Evolutionary conservation across 2,888 invertebrate species (phyloP).

Genomic region (Monochamus alternatus): DNA sequence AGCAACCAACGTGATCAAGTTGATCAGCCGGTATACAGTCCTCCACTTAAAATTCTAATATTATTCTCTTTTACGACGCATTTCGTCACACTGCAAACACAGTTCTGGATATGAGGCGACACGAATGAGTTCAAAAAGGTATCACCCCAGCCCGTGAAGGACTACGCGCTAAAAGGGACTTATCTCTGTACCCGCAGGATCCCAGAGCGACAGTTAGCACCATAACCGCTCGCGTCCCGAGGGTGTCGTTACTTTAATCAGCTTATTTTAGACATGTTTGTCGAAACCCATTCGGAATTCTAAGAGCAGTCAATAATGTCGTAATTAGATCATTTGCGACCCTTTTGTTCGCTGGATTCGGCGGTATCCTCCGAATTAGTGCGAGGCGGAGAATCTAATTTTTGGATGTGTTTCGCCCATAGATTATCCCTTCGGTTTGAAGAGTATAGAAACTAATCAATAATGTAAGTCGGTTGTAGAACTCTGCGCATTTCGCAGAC

Average conservation of each 20-base stretch:
- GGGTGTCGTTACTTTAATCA: conserved; percentile 38
- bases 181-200: conserved; percentile 31
- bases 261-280: conserved; percentile 43
- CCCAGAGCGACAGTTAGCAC: conserved; percentile 41
- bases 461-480: too few relatives aligned
- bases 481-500: too few relatives aligned
- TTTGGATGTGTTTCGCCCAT: not conserved
- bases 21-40: too few relatives aligned
- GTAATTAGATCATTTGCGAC: conserved; percentile 35
- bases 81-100: conserved; percentile 2
- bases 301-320: conserved; percentile 34
- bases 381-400: conserved; percentile 9
- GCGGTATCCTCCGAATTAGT: not conserved
- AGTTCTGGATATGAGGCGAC: conserved; percentile 14
- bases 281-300: conserved; percentile 38
- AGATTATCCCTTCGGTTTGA: too few relatives aligned
- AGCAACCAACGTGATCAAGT: too few relatives aligned
- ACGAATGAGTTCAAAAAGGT: not conserved
- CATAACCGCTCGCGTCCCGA: conserved; percentile 36
- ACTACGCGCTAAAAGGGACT: conserved; percentile 28
- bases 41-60: too few relatives aligned
- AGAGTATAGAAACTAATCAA: too few relatives aligned
- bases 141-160: conserved; percentile 5
- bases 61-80: not conserved
- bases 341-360: conserved; percentile 20